Evolutionary conservation across 2,888 invertebrate genomes (phyloP), one percentile per base, ranked within the genome.

Genomic region (Limnephilus rhombicus): DNA sequence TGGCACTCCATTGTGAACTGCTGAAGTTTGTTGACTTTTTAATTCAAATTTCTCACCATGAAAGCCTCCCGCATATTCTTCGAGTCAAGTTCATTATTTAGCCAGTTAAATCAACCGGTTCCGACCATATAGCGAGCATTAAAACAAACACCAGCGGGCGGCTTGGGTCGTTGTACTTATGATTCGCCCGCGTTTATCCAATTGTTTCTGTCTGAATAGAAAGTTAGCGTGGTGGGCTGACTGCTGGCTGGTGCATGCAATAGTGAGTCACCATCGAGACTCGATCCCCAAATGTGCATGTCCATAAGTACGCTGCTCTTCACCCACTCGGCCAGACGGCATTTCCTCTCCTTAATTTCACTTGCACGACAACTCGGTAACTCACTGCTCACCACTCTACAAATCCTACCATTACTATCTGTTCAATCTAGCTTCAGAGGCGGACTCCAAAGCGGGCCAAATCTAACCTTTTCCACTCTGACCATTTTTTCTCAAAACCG

Each of bases 271-370:
- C 88, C 11, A 34, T 37, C 80, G 80, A 80, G 80, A 24, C 88
- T 68, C 34, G 80, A 80, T 89, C 37, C 37, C 80, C 88, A n/a
- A 89, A 89, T 89, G 24, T 31, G 37, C 68, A 68, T 68, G 68
- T 68, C 7, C 68, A 68, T n/a, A 24, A n/a, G 37, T 13, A 24
- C 24, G n/a, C 81, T 31, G 82, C 83, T 31, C 34, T 2, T 80
- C 80, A 80, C 88, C 88, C 88, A 80, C 88, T n/a, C 80, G 37
- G 34, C 88, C 88, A 89, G 88, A 89, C 88, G 80, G n/a, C 24
- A 89, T 45, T 89, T 89, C 88, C 88, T 37, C 41, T 37, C 88
- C 80, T 29, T 45, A 68, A 45, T 53, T 13, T 24, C 83, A 15
- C 68, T 24, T 24, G 68, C 68, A 68, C n/a, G 24, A 24, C 68